phyloP scores from a whole-genome alignment of 2,888 invertebrate species.

The Trichogramma dendrolimi region DNA sequence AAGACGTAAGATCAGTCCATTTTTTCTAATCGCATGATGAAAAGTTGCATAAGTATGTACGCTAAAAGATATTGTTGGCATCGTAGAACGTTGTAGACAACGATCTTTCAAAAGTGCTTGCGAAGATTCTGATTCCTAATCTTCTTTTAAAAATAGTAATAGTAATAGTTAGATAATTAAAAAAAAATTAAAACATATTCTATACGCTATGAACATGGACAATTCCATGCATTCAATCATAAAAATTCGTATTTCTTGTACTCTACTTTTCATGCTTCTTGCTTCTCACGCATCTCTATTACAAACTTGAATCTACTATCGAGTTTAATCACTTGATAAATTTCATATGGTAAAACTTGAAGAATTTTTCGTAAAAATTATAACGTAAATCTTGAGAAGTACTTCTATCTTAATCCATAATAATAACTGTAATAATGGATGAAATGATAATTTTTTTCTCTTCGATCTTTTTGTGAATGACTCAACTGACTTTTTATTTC shows the following conservation, averaged over 20 bases:
- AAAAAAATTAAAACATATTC: too few species aligned
- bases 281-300: constrained; percentile 1
- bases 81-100: constrained; percentile 2
- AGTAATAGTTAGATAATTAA: too few species aligned
- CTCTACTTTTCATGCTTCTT: constrained; percentile 17
- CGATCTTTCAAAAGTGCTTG: constrained; percentile 12
- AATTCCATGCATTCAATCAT: constrained; percentile 12
- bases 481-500: constrained; percentile 47
- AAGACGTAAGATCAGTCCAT: neutral
- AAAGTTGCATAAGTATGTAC: constrained; percentile 2
- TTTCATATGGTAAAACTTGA: too few species aligned
- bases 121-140: neutral
- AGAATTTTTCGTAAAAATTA: too few species aligned
- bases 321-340: too few species aligned
- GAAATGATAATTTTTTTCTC: neutral
- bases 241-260: constrained; percentile 8
- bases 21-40: constrained; percentile 11
- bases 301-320: neutral
- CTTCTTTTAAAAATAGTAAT: too few species aligned
- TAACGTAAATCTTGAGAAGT: neutral
- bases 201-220: too few species aligned
- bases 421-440: neutral
- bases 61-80: constrained; percentile 6
- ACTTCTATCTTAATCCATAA: constrained; percentile 3
- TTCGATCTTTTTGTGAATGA: constrained; percentile 20